Evolutionary conservation across 2,888 invertebrate species (phyloP), one percentile per base, ranked within the genome.

Genomic region (Morpho achilles): DNA sequence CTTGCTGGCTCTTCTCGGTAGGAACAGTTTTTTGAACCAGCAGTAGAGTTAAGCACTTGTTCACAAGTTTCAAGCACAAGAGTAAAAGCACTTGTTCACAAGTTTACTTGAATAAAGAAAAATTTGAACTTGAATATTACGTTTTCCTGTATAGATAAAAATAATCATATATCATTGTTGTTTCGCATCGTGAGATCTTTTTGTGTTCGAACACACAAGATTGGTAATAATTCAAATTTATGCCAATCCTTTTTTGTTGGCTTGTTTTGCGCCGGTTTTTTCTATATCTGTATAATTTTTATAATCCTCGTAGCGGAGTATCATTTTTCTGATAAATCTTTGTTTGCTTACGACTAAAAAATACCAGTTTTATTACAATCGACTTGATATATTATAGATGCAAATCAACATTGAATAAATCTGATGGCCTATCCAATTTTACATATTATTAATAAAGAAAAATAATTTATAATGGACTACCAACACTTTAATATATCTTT

Each of bases 131-230:
- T 16, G 79, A 73, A 54, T 59, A 63, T 64, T 78, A 70, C 72
- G 71, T 83, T 84, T 87, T 84, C 82, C 80, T 82, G 75, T 82
- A 74, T 68, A 77, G 77, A 78, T 75, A 75, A 72, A 69, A 55
- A 73, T 63, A 71, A 58, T 45, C 67, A 67, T 69, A 72, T 77
- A 72, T 73, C 73, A 73, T 77, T 76, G 73, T 77, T 75, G 73
- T 75, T 74, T 73, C 65, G 63, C 76, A 73, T 74, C 77, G 75
- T 75, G 63, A 60, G 74, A 77, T 79, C 76, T 73, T 76, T 74
- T 76, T 76, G 73, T 76, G 67, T 57, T 62, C 50, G 53, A 57
- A 63, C 45, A 51, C 64, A 16, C 58, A 59, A 61, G 64, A 58
- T 64, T 60, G 55, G 63, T 64, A 64, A 69, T 66, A 65, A 70